Evolutionary conservation across 2,113 vertebrate species (phyloP), one percentile per base, ranked within the genome.

Genomic region (Trichechus manatus): DNA sequence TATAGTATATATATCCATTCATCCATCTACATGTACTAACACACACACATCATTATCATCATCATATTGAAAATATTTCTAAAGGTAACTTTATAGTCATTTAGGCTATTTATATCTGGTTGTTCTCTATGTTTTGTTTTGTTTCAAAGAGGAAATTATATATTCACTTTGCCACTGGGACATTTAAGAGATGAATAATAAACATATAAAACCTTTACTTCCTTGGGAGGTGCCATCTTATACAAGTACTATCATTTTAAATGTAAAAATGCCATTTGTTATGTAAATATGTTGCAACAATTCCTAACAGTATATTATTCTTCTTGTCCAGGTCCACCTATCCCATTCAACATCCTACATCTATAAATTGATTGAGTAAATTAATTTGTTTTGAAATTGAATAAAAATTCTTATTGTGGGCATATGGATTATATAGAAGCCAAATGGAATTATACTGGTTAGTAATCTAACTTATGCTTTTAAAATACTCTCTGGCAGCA

Each of bases 301-400:
- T 80, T 91, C 42, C 66, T 75, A n/a, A 14, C 23, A 63, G 14
- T 90, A 15, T 31, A 59, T 83, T 42, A 74, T 89, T 85, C 66
- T 39, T 84, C 36, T 31, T 75, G 36, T 10, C 36, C n/a, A 85
- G 19, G 23, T 22, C 22, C 92, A 53, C 17, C 47, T 19, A 75
- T 0, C 77, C 33, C 13, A 42, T 68, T 44, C 56, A 80, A 33
- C 19, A 85, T 33, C 33, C 5, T 36, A 36, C 77, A 39, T 33
- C 27, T 79, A 19, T 25, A 94, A 36, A 78, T 25, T 81, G 20
- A 86, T 74, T 68, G 7, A 39, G 3, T 31, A 85, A 42, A 80
- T 78, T 82, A 79, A 78, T 94, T 95, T 86, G 8, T 80, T 95
- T 91, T 94, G 44, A 66, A 79, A 92, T 89, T 44, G 87, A 90